Evolutionary conservation across 1,140 invertebrate genomes (phyloP).

Genomic region (honey bee (Apis mellifera)): Amel_HAv3.1 CM009936.2:1730501-1731000

Average conservation of each 20-base stretch:
- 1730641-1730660: not conserved
- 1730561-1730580: not conserved
- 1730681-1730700: not conserved
- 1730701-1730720: not conserved
- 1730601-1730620: not conserved
- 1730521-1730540: not conserved
- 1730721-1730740: no score
- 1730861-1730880: no score
- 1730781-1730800: no score
- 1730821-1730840: no score
- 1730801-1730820: no score
- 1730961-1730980: no score
- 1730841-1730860: no score
- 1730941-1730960: no score
- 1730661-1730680: not conserved
- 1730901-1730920: no score
- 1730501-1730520: conserved; percentile 3
- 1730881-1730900: no score
- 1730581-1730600: not conserved
- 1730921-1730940: no score
- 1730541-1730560: not conserved
- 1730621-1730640: not conserved
- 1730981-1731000: no score
- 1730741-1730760: not conserved
- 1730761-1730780: not conserved